These are phyloP conservation scores for Cossypha caffra DNA, from an alignment of 2,797 vertebrate genomes.

Conservation along the genomic window DNA sequence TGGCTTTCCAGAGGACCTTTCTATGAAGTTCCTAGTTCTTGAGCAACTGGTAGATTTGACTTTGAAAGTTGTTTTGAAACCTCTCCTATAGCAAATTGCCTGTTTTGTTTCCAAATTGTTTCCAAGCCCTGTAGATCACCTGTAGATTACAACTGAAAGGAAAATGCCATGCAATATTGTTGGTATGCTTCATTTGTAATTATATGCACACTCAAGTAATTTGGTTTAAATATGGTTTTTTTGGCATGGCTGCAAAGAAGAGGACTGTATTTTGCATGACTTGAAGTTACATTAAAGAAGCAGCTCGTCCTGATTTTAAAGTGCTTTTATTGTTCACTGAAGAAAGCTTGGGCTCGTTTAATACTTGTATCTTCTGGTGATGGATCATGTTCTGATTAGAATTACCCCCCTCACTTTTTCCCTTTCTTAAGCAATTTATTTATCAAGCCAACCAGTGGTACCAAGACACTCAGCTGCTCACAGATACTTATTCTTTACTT, in stretches of 20 bases:
- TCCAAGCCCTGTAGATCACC: neutral
- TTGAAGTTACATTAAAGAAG: neutral
- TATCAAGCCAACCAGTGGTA: neutral
- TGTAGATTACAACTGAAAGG: neutral
- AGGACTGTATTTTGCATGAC: neutral
- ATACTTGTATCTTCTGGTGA: neutral
- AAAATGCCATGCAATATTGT: neutral
- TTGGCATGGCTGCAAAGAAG: neutral
- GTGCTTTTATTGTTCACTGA: neutral
- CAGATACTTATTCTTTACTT: neutral
- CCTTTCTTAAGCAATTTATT: neutral
- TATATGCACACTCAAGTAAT: neutral
- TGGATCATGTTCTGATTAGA: neutral
- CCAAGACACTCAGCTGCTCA: neutral
- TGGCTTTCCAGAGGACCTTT: neutral
- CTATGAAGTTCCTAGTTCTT: neutral
- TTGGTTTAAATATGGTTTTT: neutral
- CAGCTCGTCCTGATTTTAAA: neutral
- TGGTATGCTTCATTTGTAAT: neutral
- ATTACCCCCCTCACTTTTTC: neutral
- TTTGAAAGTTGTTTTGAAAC: neutral
- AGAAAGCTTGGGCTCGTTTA: neutral
- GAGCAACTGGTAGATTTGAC: neutral
- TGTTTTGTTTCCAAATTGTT: slow-evolving; percentile 12
- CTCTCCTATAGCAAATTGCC: neutral